These are phyloP conservation scores for Luscinia luscinia DNA, from an alignment of 2,797 vertebrate genomes.

Conservation along the genomic window DNA sequence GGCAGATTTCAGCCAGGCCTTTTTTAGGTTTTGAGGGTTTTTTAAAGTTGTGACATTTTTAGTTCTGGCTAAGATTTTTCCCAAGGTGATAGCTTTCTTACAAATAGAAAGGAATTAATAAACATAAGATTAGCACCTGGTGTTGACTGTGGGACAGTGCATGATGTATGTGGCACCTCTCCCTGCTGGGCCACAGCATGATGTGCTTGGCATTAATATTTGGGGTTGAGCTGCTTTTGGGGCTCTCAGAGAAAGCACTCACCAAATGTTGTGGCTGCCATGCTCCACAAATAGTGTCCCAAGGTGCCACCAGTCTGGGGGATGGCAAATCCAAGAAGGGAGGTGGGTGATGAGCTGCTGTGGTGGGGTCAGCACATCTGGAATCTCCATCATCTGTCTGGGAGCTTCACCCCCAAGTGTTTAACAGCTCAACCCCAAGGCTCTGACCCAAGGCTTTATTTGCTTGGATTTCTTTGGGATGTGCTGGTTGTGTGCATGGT, in stretches of 20 bases:
- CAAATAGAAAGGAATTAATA: too few species aligned
- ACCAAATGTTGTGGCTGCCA: rapidly evolving
- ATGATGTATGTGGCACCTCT: too few species aligned
- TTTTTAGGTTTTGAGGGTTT: too few species aligned
- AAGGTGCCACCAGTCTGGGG: neutral
- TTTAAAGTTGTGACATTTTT: too few species aligned
- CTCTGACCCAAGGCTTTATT: neutral
- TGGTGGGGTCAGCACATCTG: neutral
- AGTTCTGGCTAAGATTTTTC: too few species aligned
- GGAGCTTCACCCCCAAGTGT: neutral
- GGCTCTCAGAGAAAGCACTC: neutral
- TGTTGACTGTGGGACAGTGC: too few species aligned
- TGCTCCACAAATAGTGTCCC: neutral
- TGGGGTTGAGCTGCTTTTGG: neutral
- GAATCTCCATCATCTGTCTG: neutral
- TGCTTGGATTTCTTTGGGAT: neutral
- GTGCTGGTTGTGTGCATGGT: rapidly evolving
- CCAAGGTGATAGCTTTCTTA: too few species aligned
- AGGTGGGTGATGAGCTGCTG: neutral
- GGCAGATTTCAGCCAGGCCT: too few species aligned
- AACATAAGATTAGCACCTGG: too few species aligned
- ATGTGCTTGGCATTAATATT: rapidly evolving
- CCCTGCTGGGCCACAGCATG: too few species aligned
- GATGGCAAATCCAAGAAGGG: neutral
- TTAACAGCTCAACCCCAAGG: neutral